Evolutionary conservation across 2,888 invertebrate species (phyloP).

Genomic region (Archaeoteleia sp.): DNA sequence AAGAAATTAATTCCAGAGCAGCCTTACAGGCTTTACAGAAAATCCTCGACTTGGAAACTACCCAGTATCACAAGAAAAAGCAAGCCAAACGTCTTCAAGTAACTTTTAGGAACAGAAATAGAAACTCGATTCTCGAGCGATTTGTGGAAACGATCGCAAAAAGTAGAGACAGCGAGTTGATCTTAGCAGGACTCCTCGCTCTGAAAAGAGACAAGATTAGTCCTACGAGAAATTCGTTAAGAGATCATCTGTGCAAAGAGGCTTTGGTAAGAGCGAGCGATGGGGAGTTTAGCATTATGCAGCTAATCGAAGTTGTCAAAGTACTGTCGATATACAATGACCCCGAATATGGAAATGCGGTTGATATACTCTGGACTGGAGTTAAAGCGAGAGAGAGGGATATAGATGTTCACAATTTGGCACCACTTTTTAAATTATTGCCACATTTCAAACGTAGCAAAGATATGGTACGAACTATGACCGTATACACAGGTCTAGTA

Average conservation of each 20-base stretch:
- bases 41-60: conserved; percentile 75
- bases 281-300: conserved; percentile 77
- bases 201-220: conserved; percentile 70
- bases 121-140: conserved; percentile 73
- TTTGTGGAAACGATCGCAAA: conserved; percentile 75
- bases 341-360: conserved; percentile 76
- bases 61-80: conserved; percentile 19
- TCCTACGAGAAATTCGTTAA: conserved; percentile 63
- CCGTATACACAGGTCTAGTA: too few species aligned
- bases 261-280: conserved; percentile 79
- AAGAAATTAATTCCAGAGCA: conserved; percentile 75
- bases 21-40: conserved; percentile 74
- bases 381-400: conserved; percentile 76
- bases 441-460: conserved; percentile 79
- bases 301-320: conserved; percentile 79
- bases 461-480: conserved; percentile 77
- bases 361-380: conserved; percentile 82
- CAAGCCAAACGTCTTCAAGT: conserved; percentile 23
- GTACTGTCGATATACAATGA: conserved; percentile 77
- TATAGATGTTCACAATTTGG: conserved; percentile 78
- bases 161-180: conserved; percentile 69
- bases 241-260: conserved; percentile 79
- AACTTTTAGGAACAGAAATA: conserved; percentile 58
- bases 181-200: conserved; percentile 73
- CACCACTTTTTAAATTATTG: conserved; percentile 77